phyloP scores from a whole-genome alignment of 1,140 invertebrate species.

The Cyclina sinensis region DNA sequence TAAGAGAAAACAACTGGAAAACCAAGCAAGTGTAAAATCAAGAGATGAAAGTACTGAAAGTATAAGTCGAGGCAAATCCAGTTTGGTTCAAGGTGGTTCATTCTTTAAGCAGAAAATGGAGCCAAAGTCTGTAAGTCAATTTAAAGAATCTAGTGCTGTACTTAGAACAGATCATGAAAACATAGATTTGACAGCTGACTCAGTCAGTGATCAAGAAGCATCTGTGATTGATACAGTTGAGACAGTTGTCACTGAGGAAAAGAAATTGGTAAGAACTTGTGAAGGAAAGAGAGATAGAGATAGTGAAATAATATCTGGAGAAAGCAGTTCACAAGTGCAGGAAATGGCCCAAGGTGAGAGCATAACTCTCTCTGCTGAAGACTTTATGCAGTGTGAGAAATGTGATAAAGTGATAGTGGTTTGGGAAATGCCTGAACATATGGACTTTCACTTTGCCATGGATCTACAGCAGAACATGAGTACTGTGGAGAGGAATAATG shows the following conservation, averaged over 20 bases:
- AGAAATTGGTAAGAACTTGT: background rate
- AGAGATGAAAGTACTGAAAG: background rate
- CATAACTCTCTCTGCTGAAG: constrained; percentile 23
- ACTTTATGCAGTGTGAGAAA: constrained; percentile 83
- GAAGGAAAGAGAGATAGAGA: background rate
- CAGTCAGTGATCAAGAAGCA: background rate
- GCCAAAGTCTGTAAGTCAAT: background rate
- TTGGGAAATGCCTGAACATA: constrained; percentile 87
- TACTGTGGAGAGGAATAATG: background rate
- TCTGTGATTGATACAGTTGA: background rate
- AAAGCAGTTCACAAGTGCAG: background rate
- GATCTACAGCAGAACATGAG: constrained; percentile 81
- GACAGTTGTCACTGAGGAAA: background rate
- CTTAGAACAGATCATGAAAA: background rate
- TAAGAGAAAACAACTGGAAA: constrained; percentile 32
- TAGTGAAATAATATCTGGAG: background rate
- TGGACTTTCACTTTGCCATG: constrained; percentile 86
- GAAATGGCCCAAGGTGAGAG: background rate
- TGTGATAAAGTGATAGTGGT: constrained; percentile 82
- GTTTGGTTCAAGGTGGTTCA: background rate
- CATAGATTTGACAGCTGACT: background rate
- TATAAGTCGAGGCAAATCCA: background rate
- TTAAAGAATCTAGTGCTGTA: background rate
- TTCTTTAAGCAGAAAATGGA: constrained; percentile 17
- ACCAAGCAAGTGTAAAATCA: background rate